A percentile compares a stretch with the other conserved stretches of the same genome.
phyloP scores from a whole-genome alignment of 2,797 vertebrate genomes.

The Clamator glandarius region DNA sequence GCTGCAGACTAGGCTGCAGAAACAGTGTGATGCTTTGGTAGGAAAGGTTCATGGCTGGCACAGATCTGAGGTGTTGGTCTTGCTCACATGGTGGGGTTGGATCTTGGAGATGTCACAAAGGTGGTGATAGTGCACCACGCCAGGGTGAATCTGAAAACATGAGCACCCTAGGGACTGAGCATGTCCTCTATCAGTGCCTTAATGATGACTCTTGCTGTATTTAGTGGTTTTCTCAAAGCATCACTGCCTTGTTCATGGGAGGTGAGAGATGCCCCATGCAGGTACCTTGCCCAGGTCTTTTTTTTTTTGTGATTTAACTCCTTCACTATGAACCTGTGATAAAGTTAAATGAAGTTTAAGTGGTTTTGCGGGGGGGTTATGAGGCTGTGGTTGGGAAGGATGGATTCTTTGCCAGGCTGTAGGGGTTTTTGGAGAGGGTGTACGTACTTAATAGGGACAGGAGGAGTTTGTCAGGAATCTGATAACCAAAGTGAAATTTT shows the following conservation, averaged over 20 bases:
- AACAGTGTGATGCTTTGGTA: neutral
- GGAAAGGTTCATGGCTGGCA: rapidly evolving
- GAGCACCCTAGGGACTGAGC: neutral
- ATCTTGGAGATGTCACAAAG: neutral
- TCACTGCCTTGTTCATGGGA: neutral
- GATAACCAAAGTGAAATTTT: neutral
- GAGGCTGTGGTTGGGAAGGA: neutral
- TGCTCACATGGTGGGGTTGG: neutral
- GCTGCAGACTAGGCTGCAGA: neutral
- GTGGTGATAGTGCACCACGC: neutral
- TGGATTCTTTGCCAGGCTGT: neutral
- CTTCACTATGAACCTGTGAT: neutral
- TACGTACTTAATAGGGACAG: neutral
- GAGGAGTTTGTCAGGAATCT: neutral
- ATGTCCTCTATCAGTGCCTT: neutral
- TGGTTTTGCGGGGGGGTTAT: neutral
- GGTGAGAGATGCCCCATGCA: neutral
- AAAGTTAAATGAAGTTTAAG: neutral
- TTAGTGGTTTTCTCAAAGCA: constrained; percentile 10
- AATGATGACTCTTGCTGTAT: neutral
- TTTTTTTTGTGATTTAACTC: neutral
- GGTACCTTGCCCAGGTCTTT: neutral
- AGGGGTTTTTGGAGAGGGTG: neutral
- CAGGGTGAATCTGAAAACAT: neutral
- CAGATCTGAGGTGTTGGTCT: neutral